A percentile compares a stretch with the other conserved stretches of the same genome.
phyloP scores from a whole-genome alignment of 2,888 invertebrate species.

The Luperina testacea region DNA sequence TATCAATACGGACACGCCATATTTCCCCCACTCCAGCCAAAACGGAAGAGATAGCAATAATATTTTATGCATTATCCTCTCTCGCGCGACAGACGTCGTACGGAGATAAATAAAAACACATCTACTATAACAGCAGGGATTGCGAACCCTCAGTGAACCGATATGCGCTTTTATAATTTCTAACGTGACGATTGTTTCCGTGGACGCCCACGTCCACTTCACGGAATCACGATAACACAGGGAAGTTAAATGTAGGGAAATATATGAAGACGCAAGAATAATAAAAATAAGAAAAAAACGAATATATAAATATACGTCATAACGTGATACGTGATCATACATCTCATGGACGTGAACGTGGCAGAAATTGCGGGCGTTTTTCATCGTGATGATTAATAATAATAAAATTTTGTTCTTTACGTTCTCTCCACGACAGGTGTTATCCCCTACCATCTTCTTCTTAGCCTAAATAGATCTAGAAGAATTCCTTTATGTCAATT shows the following conservation, averaged over 20 bases:
- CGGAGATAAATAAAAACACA: conserved; percentile 51
- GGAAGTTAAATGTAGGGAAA: too few species aligned
- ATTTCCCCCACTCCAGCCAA: conserved; percentile 25
- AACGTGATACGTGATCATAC: too few species aligned
- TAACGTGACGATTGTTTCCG: background rate
- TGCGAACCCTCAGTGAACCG: background rate
- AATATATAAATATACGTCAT: too few species aligned
- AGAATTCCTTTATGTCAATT: background rate
- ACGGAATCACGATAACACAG: too few species aligned
- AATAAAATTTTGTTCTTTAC: background rate
- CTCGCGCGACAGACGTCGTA: conserved; percentile 37
- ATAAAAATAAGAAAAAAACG: too few species aligned
- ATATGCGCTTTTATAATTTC: background rate
- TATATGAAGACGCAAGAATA: too few species aligned
- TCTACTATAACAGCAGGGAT: conserved; percentile 36
- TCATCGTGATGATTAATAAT: too few species aligned
- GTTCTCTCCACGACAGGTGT: background rate
- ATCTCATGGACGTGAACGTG: too few species aligned
- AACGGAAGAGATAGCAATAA: conserved; percentile 48
- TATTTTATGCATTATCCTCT: conserved; percentile 65
- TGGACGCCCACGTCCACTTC: background rate
- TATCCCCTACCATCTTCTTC: background rate
- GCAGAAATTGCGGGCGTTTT: too few species aligned
- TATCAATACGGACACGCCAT: conserved; percentile 52
- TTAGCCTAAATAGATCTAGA: background rate